Evolutionary conservation across 2,113 vertebrate species (phyloP), one percentile per base, ranked within the genome.

Genomic region (Actenoides hombroni): DNA sequence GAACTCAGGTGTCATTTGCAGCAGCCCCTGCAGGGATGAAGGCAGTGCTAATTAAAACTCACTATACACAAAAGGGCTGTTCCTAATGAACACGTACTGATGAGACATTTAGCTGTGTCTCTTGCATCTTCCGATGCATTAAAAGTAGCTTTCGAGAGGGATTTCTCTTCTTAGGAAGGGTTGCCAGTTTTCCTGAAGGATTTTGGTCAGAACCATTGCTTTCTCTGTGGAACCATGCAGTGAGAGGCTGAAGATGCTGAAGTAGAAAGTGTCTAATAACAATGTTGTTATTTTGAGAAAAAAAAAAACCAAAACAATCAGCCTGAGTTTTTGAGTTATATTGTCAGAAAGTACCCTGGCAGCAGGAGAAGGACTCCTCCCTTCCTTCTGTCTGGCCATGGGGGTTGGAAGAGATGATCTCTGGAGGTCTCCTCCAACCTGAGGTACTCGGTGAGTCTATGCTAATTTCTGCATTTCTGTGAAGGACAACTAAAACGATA

Each of bases 41-140:
- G 46, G 33, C 86, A 88, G 26, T n/a, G 42, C 73, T 97, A 96
- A 96, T 95, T 96, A 96, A 94, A 93, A 92, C 49, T 78, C 51
- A 48, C 35, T 83, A 7, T 42, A 61, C 5, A 3, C 86, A 86
- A 82, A 95, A 95, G 84, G 78, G 74, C 48, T 57, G 44, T 95
- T 86, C 54, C 70, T 97, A 96, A 97, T 76, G 88, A 95, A 68
- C 42, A 42, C 4, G 48, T 79, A 49, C 83, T 76, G 81, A 82
- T 76, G 78, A 94, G 78, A 64, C 5, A 0, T 56, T 92, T 84
- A 86, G 35, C 53, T 88, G 21, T 49, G 33, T 74, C 33, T 83
- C 65, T 87, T 61, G 19, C 42, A 88, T 92, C 73, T 94, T 92
- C 73, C 73, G 24, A 84, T 53, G 15, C 17, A 35, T 86, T 86